Evolutionary conservation across 1,140 invertebrate species (phyloP), one percentile per base, ranked within the genome.

Genomic region (Aporrectodea caliginosa): DNA sequence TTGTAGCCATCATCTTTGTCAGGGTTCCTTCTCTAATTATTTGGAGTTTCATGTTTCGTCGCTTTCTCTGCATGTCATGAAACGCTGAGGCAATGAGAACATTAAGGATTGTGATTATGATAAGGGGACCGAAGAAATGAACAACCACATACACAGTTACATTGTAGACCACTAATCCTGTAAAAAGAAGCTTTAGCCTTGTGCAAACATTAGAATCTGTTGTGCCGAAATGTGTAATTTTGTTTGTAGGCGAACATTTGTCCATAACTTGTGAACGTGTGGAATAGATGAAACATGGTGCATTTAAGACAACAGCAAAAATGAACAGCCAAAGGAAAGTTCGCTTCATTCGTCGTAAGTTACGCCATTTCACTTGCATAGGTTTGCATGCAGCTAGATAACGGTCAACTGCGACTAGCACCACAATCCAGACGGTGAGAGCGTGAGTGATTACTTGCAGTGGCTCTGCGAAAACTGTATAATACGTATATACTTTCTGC

Each of bases 21-120:
- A 58, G 78, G 22, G 76, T 80, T 81, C 88, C 88, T 80, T 88
- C 88, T 6, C 43, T 58, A 22, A 12, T 58, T 22, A 22, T 58
- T 78, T 88, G 86, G 27, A 85, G 83, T 12, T 32, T 72, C 2
- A 69, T 69, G 33, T 35, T n/a, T 58, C 43, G 43, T 6, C 22
- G 43, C 22, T 58, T 58, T 6, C 43, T 6, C 6, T 22, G 43
- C 6, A 58, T 22, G 6, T 58, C 22, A 6, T 22, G 43, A 58
- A 58, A 22, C 43, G 43, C 43, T 58, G 6, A 22, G 6, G 22
- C 43, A 22, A 58, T 6, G 22, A 6, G 43, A 6, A 58, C 43
- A 58, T 58, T 58, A 6, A 58, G 43, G 22, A 22, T 22, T 6
- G 22, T 22, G 43, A 58, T 6, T 12, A 58, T 22, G 43, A 22